Base-by-base conservation (phyloP, 2,113 vertebrate species). In the Sialia sialis region DNA sequence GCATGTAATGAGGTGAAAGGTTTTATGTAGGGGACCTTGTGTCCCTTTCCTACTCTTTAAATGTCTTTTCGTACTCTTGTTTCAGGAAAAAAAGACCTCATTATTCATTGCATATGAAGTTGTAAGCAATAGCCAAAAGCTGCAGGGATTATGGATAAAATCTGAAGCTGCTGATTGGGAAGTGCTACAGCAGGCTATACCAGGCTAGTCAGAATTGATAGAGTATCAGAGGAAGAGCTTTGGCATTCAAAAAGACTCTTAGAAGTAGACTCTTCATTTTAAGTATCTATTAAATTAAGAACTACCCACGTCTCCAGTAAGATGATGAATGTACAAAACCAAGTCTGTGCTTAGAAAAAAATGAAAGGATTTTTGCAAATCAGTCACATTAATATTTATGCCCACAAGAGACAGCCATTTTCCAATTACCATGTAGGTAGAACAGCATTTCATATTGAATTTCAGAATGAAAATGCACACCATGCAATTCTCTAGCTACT, bases 361-460 rank as follows among this genome's bases (percentile, higher is more conserved):
- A 76, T 56, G 4, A 87, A 89, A 89, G 43, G 4, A 36, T 79
- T 94, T 91, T 87, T 79, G 32, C 34, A 77, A 85, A 94, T 82
- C 27, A 62, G 46, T 69, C 59, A 32, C 51, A 95, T 89, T 41
- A 87, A 94, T 91, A 96, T 95, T 93, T 89, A 91, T 83, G 55
- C 1, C 15, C n/a, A 7, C n/a, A 75, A 58, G 49, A 89, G 32
- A 58, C 36, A 43, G 25, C 52, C 1, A 69, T 87, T 91, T 95
- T 85, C 62, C 41, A 73, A 15, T 85, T 93, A 77, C 59, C 27
- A 13, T 29, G 48, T 77, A 91, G 58, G 82, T 76, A 92, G 74
- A 79, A 44, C 22, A 84, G 44, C 29, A 85, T 54, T 22, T 83
- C 32, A 20, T 46, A 80, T 27, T 0, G 0, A 52, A 62, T 94